These are phyloP conservation scores for Enchytraeus crypticus DNA, from an alignment of 2,888 invertebrate species.

Conservation along the genomic window DNA sequence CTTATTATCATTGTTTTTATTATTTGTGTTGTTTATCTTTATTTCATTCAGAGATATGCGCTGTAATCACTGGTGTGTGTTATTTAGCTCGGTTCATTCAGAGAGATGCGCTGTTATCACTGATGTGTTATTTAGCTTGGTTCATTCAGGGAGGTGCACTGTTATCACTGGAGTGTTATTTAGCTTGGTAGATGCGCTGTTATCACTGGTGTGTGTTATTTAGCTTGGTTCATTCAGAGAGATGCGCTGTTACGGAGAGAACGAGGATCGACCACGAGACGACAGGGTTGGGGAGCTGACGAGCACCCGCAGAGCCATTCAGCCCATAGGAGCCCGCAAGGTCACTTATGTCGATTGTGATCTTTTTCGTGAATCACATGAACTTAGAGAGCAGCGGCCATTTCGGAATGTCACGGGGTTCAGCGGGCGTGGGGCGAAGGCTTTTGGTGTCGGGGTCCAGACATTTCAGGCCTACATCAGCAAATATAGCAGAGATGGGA, in stretches of 20 bases:
- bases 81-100: slow-evolving; percentile 12
- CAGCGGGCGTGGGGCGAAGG: slow-evolving; percentile 1
- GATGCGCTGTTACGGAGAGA: slow-evolving; percentile 16
- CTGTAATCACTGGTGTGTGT: background rate
- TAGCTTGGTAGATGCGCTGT: background rate
- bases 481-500: slow-evolving; percentile 15
- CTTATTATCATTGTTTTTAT: no score
- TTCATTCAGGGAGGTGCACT: background rate
- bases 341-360: slow-evolving; percentile 10
- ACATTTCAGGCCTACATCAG: slow-evolving; percentile 16
- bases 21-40: no score
- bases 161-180: background rate
- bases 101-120: slow-evolving; percentile 11
- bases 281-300: slow-evolving; percentile 10
- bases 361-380: slow-evolving; percentile 8
- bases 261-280: slow-evolving; percentile 12
- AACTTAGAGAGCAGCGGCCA: background rate
- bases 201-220: background rate
- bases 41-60: no score
- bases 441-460: slow-evolving; percentile 7
- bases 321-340: slow-evolving; percentile 18
- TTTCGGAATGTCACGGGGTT: background rate
- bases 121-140: slow-evolving; percentile 7
- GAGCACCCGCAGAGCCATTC: slow-evolving; percentile 10
- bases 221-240: slow-evolving; percentile 12